These are phyloP conservation scores for Anabacerthia variegaticeps DNA, from an alignment of 2,797 vertebrate genomes.

Conservation along the genomic window DNA sequence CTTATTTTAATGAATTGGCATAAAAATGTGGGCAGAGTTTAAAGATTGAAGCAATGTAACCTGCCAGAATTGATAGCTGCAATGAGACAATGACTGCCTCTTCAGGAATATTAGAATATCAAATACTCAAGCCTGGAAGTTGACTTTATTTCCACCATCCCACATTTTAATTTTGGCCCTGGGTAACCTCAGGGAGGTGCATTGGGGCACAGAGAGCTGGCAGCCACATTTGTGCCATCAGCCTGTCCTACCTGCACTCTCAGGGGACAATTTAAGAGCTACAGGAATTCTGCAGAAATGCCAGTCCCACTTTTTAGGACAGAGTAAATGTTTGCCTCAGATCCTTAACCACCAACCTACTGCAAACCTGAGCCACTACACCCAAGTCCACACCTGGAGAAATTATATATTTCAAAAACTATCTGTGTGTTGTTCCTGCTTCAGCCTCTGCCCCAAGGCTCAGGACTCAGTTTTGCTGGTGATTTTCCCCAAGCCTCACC, in stretches of 20 bases:
- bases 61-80: conserved; percentile 41
- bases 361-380: not conserved
- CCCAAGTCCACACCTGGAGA: not conserved
- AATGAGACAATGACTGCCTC: conserved; percentile 43
- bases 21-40: conserved; percentile 21
- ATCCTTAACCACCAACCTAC: not conserved
- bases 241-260: not conserved
- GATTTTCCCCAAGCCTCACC: not conserved
- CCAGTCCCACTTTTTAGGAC: not conserved
- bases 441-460: not conserved
- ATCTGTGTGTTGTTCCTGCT: not conserved
- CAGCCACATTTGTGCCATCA: not conserved
- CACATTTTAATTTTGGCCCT: not conserved
- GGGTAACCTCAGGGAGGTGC: not conserved
- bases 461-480: not conserved
- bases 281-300: not conserved
- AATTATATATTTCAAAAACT: not conserved
- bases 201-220: not conserved
- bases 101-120: conserved; percentile 22
- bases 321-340: accelerated
- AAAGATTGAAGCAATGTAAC: not conserved
- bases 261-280: not conserved
- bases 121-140: conserved; percentile 1
- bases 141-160: not conserved
- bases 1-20: conserved; percentile 40